Evolutionary conservation across 2,888 invertebrate genomes (phyloP).

Genomic region (Ferdinandea cuprea): DNA sequence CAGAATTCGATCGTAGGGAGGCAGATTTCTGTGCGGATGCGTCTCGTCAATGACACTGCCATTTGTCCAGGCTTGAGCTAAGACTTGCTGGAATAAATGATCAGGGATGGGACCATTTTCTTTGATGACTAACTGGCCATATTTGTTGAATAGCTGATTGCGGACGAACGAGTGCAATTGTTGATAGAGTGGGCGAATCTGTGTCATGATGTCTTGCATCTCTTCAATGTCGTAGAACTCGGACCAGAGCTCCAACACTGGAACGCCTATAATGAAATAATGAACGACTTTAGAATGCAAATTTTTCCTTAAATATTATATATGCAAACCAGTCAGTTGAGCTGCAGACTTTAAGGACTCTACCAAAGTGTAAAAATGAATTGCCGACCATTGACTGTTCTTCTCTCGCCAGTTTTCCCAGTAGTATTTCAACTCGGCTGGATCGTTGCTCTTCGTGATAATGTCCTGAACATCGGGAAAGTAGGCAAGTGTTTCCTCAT

Average conservation of each 20-base stretch:
- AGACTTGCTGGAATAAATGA: conserved; percentile 86
- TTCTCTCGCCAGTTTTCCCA: conserved; percentile 74
- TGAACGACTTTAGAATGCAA: too few relatives aligned
- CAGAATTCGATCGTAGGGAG: conserved; percentile 80
- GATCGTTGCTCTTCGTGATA: conserved; percentile 63
- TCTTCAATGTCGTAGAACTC: conserved; percentile 79
- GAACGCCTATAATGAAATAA: conserved; percentile 75
- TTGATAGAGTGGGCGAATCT: conserved; percentile 87
- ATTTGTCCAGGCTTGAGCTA: conserved; percentile 80
- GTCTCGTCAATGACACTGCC: conserved; percentile 79
- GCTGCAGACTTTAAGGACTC: conserved; percentile 80
- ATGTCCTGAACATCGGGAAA: conserved; percentile 77
- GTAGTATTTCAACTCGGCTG: conserved; percentile 73
- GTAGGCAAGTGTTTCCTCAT: conserved; percentile 79
- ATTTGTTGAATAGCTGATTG: conserved; percentile 87
- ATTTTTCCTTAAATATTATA: too few relatives aligned
- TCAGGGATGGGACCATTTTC: conserved; percentile 89
- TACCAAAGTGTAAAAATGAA: conserved; percentile 80
- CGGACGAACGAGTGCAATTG: conserved; percentile 92
- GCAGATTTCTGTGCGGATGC: conserved; percentile 79
- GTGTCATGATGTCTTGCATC: conserved; percentile 82
- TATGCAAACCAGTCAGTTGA: conserved; percentile 78
- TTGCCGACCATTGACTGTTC: conserved; percentile 79
- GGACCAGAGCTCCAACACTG: conserved; percentile 79
- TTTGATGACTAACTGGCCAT: conserved; percentile 87